A percentile compares a stretch with the other conserved stretches of the same genome.
phyloP scores from a whole-genome alignment of 2,797 vertebrate genomes.

The Neoniphon sammara region DNA sequence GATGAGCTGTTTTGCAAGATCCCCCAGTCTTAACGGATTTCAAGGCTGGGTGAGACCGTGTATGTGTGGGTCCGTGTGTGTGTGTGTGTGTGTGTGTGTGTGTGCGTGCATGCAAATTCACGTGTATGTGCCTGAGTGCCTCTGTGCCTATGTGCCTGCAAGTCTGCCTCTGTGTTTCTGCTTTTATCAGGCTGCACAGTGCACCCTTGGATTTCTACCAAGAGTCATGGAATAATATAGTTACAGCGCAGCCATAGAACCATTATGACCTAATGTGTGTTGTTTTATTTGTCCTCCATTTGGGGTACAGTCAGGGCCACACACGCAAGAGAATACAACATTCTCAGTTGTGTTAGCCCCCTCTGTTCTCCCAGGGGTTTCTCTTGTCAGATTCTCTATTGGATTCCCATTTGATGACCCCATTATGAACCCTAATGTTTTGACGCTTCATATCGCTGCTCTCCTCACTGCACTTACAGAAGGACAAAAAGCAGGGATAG shows the following conservation, averaged over 20 bases:
- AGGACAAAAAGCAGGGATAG: not conserved
- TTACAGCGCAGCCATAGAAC: constrained; percentile 35
- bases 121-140: constrained; percentile 66
- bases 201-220: constrained; percentile 51
- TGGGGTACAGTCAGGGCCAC: not conserved
- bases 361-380: not conserved
- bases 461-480: not conserved
- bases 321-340: not conserved
- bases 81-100: constrained; percentile 22
- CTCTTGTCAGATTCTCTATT: not conserved
- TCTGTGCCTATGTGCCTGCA: constrained; percentile 68
- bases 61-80: constrained; percentile 60
- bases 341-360: not conserved
- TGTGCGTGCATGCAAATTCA: constrained; percentile 72
- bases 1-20: constrained; percentile 82
- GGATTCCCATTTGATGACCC: constrained; percentile 21
- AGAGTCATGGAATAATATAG: constrained; percentile 23
- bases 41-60: constrained; percentile 76
- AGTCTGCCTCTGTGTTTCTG: constrained; percentile 63
- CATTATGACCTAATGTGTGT: constrained; percentile 34
- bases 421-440: not conserved
- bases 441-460: not conserved
- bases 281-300: constrained; percentile 38
- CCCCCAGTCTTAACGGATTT: constrained; percentile 82
- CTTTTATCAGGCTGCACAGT: constrained; percentile 56